Conservation (phyloP, 2,113 vertebrate species). For the Pyxicephalus adspersus region DNA sequence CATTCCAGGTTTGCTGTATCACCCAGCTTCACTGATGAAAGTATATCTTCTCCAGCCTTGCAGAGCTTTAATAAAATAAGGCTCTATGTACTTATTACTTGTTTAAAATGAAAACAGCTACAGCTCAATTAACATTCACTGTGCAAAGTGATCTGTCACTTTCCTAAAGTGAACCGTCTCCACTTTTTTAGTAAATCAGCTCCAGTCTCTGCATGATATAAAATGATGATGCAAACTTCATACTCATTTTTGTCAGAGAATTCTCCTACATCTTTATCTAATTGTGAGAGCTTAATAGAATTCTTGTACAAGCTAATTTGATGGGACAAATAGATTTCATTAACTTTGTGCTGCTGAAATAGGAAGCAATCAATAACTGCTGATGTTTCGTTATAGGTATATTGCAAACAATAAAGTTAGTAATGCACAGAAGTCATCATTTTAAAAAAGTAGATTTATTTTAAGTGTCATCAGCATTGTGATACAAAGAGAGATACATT, state of each 20-base stretch:
- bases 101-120: too few relatives aligned
- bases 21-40: too few relatives aligned
- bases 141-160: too few relatives aligned
- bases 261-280: neutral
- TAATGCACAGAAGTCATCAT: neutral
- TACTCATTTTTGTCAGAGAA: neutral
- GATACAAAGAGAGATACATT: neutral
- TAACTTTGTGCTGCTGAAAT: conserved; percentile 6
- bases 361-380: conserved; percentile 6
- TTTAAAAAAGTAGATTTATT: conserved; percentile 2
- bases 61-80: too few relatives aligned
- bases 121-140: too few relatives aligned
- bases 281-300: conserved; percentile 8
- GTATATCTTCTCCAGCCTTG: too few relatives aligned
- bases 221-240: neutral
- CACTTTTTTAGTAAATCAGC: too few relatives aligned
- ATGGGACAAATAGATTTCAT: neutral
- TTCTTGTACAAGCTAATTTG: neutral
- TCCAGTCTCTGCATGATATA: neutral
- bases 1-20: too few relatives aligned
- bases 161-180: too few relatives aligned
- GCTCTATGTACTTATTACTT: too few relatives aligned
- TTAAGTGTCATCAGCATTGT: neutral
- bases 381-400: neutral
- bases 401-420: neutral